phyloP scores from a whole-genome alignment of 2,888 invertebrate genomes.

The Melipona beecheii region DNA sequence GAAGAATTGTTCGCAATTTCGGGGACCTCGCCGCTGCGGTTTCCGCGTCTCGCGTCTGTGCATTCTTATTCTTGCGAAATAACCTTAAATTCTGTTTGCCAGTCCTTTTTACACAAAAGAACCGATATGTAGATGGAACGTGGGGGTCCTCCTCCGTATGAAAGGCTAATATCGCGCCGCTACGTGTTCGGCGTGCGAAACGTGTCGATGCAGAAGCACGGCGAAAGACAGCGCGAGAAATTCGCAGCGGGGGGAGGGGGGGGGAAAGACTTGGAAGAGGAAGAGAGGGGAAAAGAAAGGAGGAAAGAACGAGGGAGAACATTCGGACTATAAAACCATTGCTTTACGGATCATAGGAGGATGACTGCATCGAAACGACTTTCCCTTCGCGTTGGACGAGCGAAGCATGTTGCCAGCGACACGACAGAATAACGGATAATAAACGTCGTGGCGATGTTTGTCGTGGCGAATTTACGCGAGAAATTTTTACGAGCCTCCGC shows the following conservation, averaged over 20 bases:
- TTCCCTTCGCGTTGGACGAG: constrained; percentile 39
- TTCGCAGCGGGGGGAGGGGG: constrained; percentile 32
- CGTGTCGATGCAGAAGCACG: constrained; percentile 40
- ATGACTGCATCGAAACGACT: constrained; percentile 66
- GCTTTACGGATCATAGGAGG: constrained; percentile 68
- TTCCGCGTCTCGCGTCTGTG: constrained; percentile 50
- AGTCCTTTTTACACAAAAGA: constrained; percentile 83
- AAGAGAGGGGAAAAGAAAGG: constrained; percentile 42
- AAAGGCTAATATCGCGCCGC: constrained; percentile 82
- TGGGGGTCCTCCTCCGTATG: constrained; percentile 77
- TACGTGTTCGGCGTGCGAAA: constrained; percentile 80
- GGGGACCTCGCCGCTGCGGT: constrained; percentile 29
- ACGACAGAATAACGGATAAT: constrained; percentile 28
- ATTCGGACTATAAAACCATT: constrained; percentile 75
- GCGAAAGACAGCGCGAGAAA: constrained; percentile 52
- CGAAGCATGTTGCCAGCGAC: constrained; percentile 42
- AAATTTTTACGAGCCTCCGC: constrained; percentile 37
- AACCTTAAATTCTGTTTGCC: constrained; percentile 83
- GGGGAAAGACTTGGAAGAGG: constrained; percentile 40
- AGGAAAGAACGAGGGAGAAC: constrained; percentile 48
- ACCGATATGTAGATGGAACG: constrained; percentile 82
- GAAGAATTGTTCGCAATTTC: constrained; percentile 33
- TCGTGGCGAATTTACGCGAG: constrained; percentile 18
- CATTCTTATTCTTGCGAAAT: constrained; percentile 83
- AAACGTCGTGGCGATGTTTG: constrained; percentile 26